Evolutionary conservation across 2,797 vertebrate genomes (phyloP).

Genomic region (Pipistrellus nathusii): DNA sequence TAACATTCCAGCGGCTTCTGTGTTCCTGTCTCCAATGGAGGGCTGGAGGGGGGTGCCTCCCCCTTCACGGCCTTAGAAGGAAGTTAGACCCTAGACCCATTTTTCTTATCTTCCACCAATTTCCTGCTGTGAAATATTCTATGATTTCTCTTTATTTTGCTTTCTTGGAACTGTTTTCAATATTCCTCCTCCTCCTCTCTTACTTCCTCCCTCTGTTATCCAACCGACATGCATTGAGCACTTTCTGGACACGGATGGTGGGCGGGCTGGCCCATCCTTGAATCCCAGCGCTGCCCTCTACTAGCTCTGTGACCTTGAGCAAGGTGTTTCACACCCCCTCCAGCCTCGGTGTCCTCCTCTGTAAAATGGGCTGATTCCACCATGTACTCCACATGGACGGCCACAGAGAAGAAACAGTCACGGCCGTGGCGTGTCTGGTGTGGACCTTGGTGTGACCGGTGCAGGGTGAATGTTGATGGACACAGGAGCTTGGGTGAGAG

Average conservation of each 20-base stretch:
- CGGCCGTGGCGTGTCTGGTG: too few species aligned
- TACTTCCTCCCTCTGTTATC: not conserved
- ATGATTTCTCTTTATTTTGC: not conserved
- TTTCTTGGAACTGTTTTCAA: not conserved
- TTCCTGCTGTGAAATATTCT: not conserved
- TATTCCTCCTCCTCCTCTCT: not conserved
- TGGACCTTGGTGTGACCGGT: not conserved
- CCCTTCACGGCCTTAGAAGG: not conserved
- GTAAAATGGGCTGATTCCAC: not conserved
- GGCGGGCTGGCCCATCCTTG: fast-evolving
- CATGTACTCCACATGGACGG: fast-evolving
- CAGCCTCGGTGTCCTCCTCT: not conserved
- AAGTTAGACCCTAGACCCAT: not conserved
- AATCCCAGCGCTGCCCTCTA: not conserved
- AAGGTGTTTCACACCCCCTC: not conserved
- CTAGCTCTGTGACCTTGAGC: not conserved
- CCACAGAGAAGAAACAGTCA: not conserved
- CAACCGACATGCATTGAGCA: not conserved
- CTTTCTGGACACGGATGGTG: not conserved
- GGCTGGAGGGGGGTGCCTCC: fast-evolving
- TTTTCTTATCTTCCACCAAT: not conserved
- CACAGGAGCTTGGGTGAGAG: not conserved
- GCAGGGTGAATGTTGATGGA: not conserved
- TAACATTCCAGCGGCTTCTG: not conserved
- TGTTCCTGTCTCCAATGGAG: not conserved